Conservation (phyloP, 2,888 invertebrate genomes). For the Tetranychus truncatus region DNA sequence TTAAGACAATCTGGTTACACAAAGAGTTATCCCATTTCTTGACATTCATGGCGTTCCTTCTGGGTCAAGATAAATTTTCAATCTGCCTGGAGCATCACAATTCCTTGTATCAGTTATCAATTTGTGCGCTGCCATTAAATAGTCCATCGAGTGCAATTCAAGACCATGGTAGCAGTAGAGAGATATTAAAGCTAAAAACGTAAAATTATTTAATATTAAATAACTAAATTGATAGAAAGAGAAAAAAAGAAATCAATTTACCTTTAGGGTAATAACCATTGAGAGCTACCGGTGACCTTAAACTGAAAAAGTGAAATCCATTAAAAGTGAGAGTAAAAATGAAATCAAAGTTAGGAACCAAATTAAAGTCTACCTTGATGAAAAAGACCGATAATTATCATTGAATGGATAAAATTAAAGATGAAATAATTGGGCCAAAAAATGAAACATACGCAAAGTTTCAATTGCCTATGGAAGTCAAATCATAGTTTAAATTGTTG, state of each 20-base stretch:
- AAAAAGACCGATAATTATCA: not conserved
- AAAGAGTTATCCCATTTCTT: not conserved
- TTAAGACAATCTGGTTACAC: not conserved
- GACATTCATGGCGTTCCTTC: not conserved
- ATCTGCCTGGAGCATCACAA: not conserved
- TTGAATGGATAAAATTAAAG: not conserved
- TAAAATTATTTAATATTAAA: not conserved
- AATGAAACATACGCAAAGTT: too few species aligned
- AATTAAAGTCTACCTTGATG: not conserved
- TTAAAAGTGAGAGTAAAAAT: not conserved
- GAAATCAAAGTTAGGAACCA: not conserved
- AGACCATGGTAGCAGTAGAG: not conserved
- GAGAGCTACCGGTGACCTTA: not conserved
- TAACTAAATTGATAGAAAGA: not conserved
- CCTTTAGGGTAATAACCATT: constrained; percentile 1
- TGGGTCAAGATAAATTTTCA: not conserved
- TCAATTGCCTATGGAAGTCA: too few species aligned
- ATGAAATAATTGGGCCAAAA: too few species aligned
- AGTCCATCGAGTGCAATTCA: not conserved
- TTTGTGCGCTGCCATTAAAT: not conserved
- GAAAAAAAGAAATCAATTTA: not conserved
- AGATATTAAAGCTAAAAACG: not conserved
- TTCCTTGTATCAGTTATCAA: not conserved
- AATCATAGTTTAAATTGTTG: too few species aligned
- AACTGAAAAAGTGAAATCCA: not conserved